A percentile compares a stretch with the other conserved stretches of the same genome.
These are phyloP conservation scores for Hemistola chrysoprasaria DNA, from an alignment of 2,888 invertebrate genomes.

Conservation along the genomic window DNA sequence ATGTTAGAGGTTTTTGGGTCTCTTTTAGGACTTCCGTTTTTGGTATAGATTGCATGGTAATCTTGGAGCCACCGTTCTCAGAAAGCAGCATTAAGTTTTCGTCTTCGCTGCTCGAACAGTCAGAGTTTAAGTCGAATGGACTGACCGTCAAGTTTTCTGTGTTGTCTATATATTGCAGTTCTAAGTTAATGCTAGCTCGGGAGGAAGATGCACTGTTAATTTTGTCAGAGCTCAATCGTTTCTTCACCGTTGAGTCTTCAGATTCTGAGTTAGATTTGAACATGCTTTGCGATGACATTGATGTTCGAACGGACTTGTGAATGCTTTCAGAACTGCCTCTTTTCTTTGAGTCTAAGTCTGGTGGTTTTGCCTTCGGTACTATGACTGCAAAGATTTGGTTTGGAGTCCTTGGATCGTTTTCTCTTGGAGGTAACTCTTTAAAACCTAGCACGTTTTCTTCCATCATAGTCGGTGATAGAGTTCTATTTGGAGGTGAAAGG, in stretches of 20 bases:
- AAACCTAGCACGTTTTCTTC: slow-evolving; percentile 60
- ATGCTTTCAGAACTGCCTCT: slow-evolving; percentile 63
- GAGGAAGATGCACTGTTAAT: slow-evolving; percentile 62
- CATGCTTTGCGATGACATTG: slow-evolving; percentile 64
- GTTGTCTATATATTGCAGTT: slow-evolving; percentile 65
- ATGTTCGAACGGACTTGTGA: slow-evolving; percentile 57
- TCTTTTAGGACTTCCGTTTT: slow-evolving; percentile 70
- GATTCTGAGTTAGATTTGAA: slow-evolving; percentile 67
- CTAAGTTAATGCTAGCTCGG: slow-evolving; percentile 65
- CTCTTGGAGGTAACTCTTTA: slow-evolving; percentile 61
- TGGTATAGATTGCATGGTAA: slow-evolving; percentile 70
- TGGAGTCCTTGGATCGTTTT: slow-evolving; percentile 43
- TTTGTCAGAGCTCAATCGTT: slow-evolving; percentile 75
- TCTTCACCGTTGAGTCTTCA: slow-evolving; percentile 68
- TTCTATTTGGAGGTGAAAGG: slow-evolving; percentile 73
- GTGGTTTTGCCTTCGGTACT: slow-evolving; percentile 66
- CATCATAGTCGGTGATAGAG: slow-evolving; percentile 72
- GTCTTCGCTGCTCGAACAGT: slow-evolving; percentile 76
- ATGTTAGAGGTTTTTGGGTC: slow-evolving; percentile 61
- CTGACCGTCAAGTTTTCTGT: slow-evolving; percentile 60
- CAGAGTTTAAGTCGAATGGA: slow-evolving; percentile 59
- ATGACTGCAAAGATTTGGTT: slow-evolving; percentile 76
- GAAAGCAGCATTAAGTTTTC: slow-evolving; percentile 73
- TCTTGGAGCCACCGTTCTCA: slow-evolving; percentile 72
- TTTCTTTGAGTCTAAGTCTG: slow-evolving; percentile 47